phyloP scores from a whole-genome alignment of 2,888 invertebrate genomes.

The Drosophila neonasuta region DNA sequence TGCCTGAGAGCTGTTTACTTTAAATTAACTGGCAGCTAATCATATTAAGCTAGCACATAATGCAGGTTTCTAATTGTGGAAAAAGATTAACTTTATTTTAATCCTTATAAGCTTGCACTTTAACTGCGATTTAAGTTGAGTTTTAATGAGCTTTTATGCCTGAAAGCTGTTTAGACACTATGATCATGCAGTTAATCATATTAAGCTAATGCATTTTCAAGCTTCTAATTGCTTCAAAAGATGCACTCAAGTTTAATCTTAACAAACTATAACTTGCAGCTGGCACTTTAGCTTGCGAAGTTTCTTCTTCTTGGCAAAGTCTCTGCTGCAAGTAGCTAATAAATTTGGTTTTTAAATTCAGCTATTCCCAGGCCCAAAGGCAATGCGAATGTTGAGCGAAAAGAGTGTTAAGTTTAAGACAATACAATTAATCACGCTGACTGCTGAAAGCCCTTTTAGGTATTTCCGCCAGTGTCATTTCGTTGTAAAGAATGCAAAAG shows the following conservation, averaged over 20 bases:
- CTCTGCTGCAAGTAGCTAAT: not conserved
- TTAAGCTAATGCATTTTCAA: not conserved
- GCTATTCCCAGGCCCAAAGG: not conserved
- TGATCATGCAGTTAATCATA: no score
- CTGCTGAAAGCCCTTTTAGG: slow-evolving; percentile 18
- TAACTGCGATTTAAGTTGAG: no score
- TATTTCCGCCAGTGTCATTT: slow-evolving; percentile 32
- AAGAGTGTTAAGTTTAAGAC: slow-evolving; percentile 14
- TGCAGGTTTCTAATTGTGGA: no score
- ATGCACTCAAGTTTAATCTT: not conserved
- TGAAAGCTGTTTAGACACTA: no score
- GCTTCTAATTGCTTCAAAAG: not conserved
- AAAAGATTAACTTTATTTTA: no score
- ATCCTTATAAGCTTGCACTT: no score
- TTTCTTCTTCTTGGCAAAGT: not conserved
- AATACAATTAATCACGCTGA: slow-evolving; percentile 24
- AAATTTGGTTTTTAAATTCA: not conserved
- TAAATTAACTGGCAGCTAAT: no score
- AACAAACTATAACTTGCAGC: not conserved
- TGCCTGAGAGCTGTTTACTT: no score
- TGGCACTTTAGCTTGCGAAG: not conserved
- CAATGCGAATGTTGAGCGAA: slow-evolving; percentile 1
- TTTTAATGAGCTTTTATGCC: no score
- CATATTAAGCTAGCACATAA: no score
- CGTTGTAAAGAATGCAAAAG: slow-evolving; percentile 31